phyloP scores from a whole-genome alignment of 2,797 vertebrate species.

The Smutsia temminckii region DNA sequence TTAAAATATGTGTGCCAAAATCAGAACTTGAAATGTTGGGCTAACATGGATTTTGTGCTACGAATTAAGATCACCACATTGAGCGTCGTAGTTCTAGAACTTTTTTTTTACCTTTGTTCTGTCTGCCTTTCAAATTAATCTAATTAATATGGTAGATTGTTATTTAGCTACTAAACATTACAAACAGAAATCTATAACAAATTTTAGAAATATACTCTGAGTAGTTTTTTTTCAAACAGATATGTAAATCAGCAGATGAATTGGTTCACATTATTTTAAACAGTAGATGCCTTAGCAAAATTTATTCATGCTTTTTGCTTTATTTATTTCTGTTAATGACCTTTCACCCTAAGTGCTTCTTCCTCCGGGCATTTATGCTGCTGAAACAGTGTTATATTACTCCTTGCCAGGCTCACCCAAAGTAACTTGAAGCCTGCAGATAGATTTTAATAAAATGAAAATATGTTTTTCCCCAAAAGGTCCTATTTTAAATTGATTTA shows the following conservation, averaged over 20 bases:
- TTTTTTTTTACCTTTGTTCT: neutral
- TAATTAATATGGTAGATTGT: neutral
- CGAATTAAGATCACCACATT: conserved; percentile 10
- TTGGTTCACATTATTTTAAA: conserved; percentile 18
- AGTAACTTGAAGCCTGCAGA: conserved; percentile 6
- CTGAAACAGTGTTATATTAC: neutral
- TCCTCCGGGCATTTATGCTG: conserved; percentile 12
- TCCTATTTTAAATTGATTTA: conserved; percentile 64
- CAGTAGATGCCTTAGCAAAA: conserved; percentile 9
- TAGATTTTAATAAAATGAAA: conserved; percentile 65
- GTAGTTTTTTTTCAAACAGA: neutral
- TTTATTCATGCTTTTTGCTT: neutral
- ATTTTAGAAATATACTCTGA: conserved; percentile 25
- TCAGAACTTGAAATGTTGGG: conserved; percentile 8
- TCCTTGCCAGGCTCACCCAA: neutral
- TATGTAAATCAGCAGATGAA: conserved; percentile 36
- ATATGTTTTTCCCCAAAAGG: conserved; percentile 22
- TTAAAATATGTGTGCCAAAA: neutral
- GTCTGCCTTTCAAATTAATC: conserved; percentile 22
- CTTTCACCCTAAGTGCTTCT: neutral
- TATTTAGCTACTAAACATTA: neutral
- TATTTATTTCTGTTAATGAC: conserved; percentile 7
- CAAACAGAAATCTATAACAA: conserved; percentile 18
- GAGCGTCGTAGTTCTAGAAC: neutral
- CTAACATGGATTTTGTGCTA: neutral